Conservation (phyloP, 2,888 invertebrate genomes). For the Cylindroiulus punctatus region DNA sequence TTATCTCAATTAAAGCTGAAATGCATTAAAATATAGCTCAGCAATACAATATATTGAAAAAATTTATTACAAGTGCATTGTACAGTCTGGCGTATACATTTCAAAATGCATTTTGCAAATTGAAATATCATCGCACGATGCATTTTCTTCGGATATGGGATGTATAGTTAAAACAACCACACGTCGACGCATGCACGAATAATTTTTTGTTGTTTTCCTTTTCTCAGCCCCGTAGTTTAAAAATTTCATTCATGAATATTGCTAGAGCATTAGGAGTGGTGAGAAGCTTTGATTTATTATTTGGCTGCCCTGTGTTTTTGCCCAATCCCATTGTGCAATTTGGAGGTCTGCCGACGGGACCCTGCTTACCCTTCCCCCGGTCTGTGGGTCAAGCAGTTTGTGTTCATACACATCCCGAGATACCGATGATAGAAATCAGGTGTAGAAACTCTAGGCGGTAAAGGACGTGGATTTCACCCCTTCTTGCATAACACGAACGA, state of each 20-base stretch:
- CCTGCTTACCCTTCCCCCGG: neutral
- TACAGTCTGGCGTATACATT: too few relatives aligned
- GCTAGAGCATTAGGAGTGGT: slow-evolving; percentile 14
- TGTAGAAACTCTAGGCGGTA: slow-evolving; percentile 38
- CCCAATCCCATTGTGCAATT: slow-evolving; percentile 14
- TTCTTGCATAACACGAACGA: slow-evolving; percentile 4
- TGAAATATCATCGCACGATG: too few relatives aligned
- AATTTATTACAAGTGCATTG: too few relatives aligned
- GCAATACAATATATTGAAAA: too few relatives aligned
- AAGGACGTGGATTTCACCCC: slow-evolving; percentile 24
- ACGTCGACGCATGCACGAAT: neutral
- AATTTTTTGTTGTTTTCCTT: neutral
- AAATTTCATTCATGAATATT: slow-evolving; percentile 40
- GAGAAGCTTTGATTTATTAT: slow-evolving; percentile 45
- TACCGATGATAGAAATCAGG: slow-evolving; percentile 33
- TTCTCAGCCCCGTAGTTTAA: slow-evolving; percentile 11
- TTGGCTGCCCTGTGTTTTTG: slow-evolving; percentile 33
- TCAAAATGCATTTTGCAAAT: too few relatives aligned
- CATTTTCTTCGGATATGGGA: neutral
- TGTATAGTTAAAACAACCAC: neutral
- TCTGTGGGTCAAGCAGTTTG: slow-evolving; percentile 44
- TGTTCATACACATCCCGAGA: neutral
- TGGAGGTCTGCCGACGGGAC: slow-evolving; percentile 43
- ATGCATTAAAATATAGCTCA: too few relatives aligned
- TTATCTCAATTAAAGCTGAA: too few relatives aligned